Evolutionary conservation across 2,113 vertebrate genomes (phyloP).

Genomic region (Falcunculus frontatus): DNA sequence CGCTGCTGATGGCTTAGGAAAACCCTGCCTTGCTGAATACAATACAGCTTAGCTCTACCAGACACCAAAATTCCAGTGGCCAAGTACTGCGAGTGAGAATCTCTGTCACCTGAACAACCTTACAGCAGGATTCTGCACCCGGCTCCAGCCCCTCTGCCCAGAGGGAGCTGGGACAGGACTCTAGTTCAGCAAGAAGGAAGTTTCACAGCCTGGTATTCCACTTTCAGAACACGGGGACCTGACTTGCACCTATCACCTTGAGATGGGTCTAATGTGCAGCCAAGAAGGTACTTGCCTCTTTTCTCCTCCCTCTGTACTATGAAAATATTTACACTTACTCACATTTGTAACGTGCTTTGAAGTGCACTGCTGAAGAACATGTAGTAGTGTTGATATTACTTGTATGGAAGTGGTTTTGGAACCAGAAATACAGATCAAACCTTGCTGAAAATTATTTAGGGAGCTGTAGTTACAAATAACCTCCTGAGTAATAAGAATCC

Average conservation of each 20-base stretch:
- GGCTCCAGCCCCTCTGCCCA: background rate
- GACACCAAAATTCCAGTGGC: background rate
- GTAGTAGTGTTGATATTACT: background rate
- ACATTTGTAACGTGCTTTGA: background rate
- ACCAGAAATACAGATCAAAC: background rate
- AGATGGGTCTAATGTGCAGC: background rate
- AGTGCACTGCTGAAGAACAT: background rate
- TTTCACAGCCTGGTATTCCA: background rate
- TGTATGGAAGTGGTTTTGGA: background rate
- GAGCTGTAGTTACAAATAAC: background rate
- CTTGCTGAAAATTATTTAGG: background rate
- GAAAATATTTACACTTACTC: background rate
- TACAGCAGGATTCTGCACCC: rapidly evolving
- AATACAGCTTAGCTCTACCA: background rate
- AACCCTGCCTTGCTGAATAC: background rate
- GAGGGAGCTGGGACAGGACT: background rate
- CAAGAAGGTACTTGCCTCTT: background rate
- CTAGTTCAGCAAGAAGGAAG: background rate
- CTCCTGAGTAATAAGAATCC: background rate
- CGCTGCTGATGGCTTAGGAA: background rate
- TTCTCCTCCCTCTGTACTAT: background rate
- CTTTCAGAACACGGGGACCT: rapidly evolving
- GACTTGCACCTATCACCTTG: background rate
- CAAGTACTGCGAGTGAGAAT: background rate
- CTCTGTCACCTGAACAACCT: background rate